Evolutionary conservation across 1,140 invertebrate species (phyloP), one percentile per base, ranked within the genome.

Genomic region (Penaeus chinensis): DNA sequence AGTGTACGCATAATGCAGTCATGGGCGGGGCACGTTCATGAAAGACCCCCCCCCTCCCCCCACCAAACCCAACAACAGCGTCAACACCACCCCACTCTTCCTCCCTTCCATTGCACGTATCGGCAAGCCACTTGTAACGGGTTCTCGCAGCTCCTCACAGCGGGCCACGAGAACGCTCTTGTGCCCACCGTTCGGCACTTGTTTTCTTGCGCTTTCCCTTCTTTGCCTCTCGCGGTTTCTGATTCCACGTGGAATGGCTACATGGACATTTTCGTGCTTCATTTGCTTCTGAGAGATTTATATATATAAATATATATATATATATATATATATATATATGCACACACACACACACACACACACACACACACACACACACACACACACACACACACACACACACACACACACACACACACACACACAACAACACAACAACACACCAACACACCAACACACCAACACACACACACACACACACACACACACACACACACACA

Each of bases 391-490:
- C 20, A 71, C 32, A 71, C 16, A 71, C 65, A 66, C 3, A 66
- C 37, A 42, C 4, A 42, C 37, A 37, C 37, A 37, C 71, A 76
- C 71, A 27, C 71, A 76, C 47, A 76, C 71, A 76, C 71, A 22
- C 19, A 42, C 71, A 76, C 71, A 37, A 2, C 2, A 2, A 22
- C 65, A 37, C 74, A 77, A 2, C 3, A 3, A 77, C 32, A 77
- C n/a, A 77, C 74, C 3, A 3, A 24, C 74, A 77, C 32, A 24
- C 74, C 2, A 2, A 20, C 65, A 66, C 65, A 66, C 20, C 2
- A 2, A 37, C 37, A 37, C 37, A 80, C 78, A 80, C 78, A 80
- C 78, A 80, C 37, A 54, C 78, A 80, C 78, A 80, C 78, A 80
- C 54, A 61, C 77, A 80, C 78, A 80, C 65, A 19, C 82, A 37